Evolutionary conservation across 1,140 invertebrate species (phyloP).

Genomic region (Drosophila truncata): DNA sequence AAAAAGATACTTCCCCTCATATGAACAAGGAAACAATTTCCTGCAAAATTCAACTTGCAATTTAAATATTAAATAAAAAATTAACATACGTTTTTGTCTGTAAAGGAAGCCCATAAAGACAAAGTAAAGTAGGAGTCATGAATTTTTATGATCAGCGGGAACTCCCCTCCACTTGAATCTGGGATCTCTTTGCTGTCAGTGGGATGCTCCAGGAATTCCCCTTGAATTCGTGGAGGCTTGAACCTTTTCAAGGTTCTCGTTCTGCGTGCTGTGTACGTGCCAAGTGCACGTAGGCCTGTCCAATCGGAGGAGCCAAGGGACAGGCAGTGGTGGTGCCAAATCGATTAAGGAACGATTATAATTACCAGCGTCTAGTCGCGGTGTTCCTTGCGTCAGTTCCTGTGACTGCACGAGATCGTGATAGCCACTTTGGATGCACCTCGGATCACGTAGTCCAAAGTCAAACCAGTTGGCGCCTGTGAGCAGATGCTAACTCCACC

Average conservation of each 20-base stretch:
- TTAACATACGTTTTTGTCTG: conserved; percentile 3
- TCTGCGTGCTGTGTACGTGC: conserved; percentile 57
- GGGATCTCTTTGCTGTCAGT: background rate
- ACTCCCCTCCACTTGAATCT: conserved; percentile 20
- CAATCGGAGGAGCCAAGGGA: conserved; percentile 9
- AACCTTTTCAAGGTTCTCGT: conserved; percentile 77
- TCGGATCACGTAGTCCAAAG: conserved; percentile 69
- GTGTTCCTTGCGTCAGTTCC: conserved; percentile 41
- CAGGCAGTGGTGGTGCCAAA: conserved; percentile 9
- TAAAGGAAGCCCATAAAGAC: conserved; percentile 16
- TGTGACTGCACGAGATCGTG: conserved; percentile 31
- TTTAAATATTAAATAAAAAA: conserved; percentile 20
- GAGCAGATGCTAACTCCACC: conserved; percentile 16
- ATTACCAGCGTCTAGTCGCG: conserved; percentile 40
- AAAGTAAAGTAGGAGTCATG: conserved; percentile 19
- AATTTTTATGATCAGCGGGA: conserved; percentile 27
- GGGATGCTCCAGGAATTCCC: conserved; percentile 63
- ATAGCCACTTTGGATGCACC: conserved; percentile 17
- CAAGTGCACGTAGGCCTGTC: conserved; percentile 55
- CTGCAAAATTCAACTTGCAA: background rate
- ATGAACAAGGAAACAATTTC: background rate
- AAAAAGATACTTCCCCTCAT: background rate
- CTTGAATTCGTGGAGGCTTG: conserved; percentile 32
- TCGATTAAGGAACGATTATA: conserved; percentile 48
- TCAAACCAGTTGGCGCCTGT: conserved; percentile 57